A percentile compares a stretch with the other conserved stretches of the same genome.
Evolutionary conservation across 1,140 invertebrate genomes (phyloP).

Genomic region (Camponotus floridanus): DNA sequence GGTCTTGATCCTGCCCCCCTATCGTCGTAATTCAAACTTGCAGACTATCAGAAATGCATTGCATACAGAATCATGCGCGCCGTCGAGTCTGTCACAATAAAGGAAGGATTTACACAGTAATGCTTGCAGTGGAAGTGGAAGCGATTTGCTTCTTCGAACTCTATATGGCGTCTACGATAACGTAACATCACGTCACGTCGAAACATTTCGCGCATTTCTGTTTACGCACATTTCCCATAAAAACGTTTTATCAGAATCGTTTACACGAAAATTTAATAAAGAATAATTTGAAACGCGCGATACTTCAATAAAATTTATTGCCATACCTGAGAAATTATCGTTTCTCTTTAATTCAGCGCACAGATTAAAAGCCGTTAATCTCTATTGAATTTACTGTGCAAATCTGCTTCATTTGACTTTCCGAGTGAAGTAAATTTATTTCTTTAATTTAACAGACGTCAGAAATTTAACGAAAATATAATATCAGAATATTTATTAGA

Average conservation of each 20-base stretch:
- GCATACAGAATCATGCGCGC: conserved; percentile 66
- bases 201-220: conserved; percentile 5
- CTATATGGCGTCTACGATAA: conserved; percentile 23
- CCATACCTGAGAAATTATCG: neutral
- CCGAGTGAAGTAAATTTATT: conserved; percentile 19
- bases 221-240: neutral
- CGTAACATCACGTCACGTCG: neutral
- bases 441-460: conserved; percentile 1
- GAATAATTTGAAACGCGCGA: neutral
- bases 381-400: neutral
- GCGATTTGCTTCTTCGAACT: conserved; percentile 23
- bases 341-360: neutral
- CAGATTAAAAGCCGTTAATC: conserved; percentile 31
- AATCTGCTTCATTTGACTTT: conserved; percentile 33
- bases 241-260: neutral
- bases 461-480: conserved; percentile 9
- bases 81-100: conserved; percentile 58
- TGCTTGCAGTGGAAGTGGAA: conserved; percentile 1
- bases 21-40: conserved; percentile 76
- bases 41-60: conserved; percentile 79
- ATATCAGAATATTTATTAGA: conserved; percentile 12
- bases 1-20: conserved; percentile 45
- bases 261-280: neutral
- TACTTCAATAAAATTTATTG: conserved; percentile 2
- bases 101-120: conserved; percentile 62